These are phyloP conservation scores for Scomber colias DNA, from an alignment of 2,113 vertebrate species.

Conservation along the genomic window DNA sequence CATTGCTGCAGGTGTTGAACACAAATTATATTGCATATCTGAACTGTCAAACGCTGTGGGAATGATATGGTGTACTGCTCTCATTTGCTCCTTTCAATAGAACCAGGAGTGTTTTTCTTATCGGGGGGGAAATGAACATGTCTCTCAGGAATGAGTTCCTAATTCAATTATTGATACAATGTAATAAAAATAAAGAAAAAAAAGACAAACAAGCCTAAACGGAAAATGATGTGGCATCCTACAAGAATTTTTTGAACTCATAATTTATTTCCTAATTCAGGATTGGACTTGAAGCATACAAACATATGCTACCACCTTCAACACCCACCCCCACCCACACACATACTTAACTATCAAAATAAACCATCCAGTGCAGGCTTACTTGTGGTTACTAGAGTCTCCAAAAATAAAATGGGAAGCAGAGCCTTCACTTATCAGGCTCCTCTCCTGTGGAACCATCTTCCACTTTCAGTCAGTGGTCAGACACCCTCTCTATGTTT, in stretches of 20 bases:
- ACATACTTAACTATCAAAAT: conserved; percentile 31
- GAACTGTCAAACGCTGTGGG: conserved; percentile 16
- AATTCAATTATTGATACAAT: conserved; percentile 50
- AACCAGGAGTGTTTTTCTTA: conserved; percentile 41
- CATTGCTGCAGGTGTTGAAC: conserved; percentile 27
- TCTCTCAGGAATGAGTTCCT: conserved; percentile 32
- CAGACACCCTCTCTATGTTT: too few species aligned
- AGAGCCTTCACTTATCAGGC: too few species aligned
- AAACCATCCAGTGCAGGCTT: conserved; percentile 32
- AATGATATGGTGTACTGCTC: conserved; percentile 30
- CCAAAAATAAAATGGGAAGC: too few species aligned
- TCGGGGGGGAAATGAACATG: conserved; percentile 23
- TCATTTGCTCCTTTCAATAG: conserved; percentile 38
- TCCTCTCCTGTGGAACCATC: too few species aligned
- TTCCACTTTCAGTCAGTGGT: too few species aligned
- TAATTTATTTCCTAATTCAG: too few species aligned
- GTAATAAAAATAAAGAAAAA: not conserved
- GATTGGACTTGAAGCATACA: too few species aligned
- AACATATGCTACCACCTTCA: too few species aligned
- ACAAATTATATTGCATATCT: conserved; percentile 25
- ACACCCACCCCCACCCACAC: too few species aligned
- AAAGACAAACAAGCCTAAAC: conserved; percentile 10
- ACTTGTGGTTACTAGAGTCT: too few species aligned
- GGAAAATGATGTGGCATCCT: conserved; percentile 25
- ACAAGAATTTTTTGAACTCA: not conserved